A percentile compares a stretch with the other conserved stretches of the same genome.
Conservation (phyloP, 2,888 invertebrate species). For the Diaperis boleti region DNA sequence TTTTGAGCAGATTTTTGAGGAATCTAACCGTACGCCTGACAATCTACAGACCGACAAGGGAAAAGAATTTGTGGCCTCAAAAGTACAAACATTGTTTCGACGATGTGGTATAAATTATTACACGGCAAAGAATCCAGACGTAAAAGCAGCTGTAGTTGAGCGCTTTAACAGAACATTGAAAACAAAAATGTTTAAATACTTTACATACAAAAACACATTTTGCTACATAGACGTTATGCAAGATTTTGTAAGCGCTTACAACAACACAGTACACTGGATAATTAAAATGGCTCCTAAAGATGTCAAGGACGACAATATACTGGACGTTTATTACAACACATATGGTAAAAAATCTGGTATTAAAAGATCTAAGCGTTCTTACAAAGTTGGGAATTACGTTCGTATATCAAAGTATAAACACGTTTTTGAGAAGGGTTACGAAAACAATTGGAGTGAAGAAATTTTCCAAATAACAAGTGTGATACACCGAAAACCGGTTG, state of each 20-base stretch:
- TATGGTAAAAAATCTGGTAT: slow-evolving; percentile 25
- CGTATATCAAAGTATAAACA: slow-evolving; percentile 39
- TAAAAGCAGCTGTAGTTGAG: slow-evolving; percentile 56
- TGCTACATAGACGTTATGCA: slow-evolving; percentile 52
- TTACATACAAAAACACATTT: slow-evolving; percentile 44
- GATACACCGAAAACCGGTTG: slow-evolving; percentile 43
- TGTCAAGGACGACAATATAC: slow-evolving; percentile 17
- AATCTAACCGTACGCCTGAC: not conserved
- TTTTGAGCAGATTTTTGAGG: slow-evolving; percentile 35
- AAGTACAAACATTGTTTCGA: slow-evolving; percentile 33
- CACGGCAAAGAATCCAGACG: slow-evolving; percentile 49
- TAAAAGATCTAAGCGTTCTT: too few relatives aligned
- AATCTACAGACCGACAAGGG: slow-evolving; percentile 25
- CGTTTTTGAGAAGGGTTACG: slow-evolving; percentile 46
- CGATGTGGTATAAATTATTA: slow-evolving; percentile 26
- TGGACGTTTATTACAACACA: slow-evolving; percentile 34
- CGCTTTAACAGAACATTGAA: too few relatives aligned
- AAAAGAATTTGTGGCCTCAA: slow-evolving; percentile 16
- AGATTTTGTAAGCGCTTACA: slow-evolving; percentile 49
- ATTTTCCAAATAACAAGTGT: slow-evolving; percentile 48
- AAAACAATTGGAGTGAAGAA: slow-evolving; percentile 49
- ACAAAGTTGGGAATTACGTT: slow-evolving; percentile 24
- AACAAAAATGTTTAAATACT: too few relatives aligned
- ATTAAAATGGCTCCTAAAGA: slow-evolving; percentile 46
- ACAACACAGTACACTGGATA: slow-evolving; percentile 45